Percentiles rank a stretch among this genome's conserved stretches.
These are phyloP conservation scores for Phortica magna DNA, from an alignment of 2,888 invertebrate species.

Conservation along the genomic window DNA sequence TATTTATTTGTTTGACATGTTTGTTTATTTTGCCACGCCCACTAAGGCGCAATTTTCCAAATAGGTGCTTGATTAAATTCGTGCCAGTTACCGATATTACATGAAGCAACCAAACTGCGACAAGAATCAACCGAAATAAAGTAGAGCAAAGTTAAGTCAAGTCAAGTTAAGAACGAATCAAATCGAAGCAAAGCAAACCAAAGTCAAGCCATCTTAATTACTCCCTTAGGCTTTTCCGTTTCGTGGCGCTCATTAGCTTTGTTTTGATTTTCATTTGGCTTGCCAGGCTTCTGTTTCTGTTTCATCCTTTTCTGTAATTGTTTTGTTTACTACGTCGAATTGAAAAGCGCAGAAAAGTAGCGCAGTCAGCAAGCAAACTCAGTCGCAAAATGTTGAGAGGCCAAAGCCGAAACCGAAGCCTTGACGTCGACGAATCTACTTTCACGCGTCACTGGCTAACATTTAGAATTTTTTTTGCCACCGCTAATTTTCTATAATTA, in stretches of 20 bases:
- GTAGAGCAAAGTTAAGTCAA: neutral
- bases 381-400: neutral
- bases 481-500: neutral
- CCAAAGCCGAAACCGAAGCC: neutral
- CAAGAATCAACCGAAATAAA: neutral
- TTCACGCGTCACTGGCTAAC: neutral
- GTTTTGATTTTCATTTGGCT: constrained; percentile 39
- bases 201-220: constrained; percentile 49
- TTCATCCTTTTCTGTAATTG: neutral
- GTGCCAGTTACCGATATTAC: constrained; percentile 20
- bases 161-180: constrained; percentile 42
- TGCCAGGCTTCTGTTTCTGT: neutral
- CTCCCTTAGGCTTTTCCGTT: constrained; percentile 62
- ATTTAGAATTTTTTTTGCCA: neutral
- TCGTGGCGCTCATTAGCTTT: constrained; percentile 65
- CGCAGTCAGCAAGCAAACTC: neutral
- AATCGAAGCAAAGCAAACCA: neutral
- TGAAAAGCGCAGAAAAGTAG: constrained; percentile 9
- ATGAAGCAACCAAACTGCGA: neutral
- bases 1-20: neutral
- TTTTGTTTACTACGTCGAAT: neutral
- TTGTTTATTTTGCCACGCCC: neutral
- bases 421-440: neutral
- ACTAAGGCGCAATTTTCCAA: neutral
- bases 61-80: constrained; percentile 8